Conservation (phyloP, 2,888 invertebrate genomes). For the Bombylius major region DNA sequence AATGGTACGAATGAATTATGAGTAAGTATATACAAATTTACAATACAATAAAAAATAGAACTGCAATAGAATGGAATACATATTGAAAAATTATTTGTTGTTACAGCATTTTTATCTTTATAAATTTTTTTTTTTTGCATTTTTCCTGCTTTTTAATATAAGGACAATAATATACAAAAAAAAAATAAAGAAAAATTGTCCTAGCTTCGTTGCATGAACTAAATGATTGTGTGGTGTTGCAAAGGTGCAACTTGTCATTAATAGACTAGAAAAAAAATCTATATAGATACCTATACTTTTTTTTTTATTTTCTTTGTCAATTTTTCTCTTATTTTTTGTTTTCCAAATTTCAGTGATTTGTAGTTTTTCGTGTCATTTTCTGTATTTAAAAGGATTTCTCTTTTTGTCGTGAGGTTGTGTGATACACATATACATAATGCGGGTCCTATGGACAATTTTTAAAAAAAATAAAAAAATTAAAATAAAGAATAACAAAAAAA, state of each 20-base stretch:
- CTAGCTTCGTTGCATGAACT: no score
- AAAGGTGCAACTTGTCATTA: slow-evolving; percentile 15
- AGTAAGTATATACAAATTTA: no score
- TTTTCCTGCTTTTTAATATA: no score
- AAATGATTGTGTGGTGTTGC: no score
- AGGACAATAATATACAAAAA: no score
- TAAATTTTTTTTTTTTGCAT: no score
- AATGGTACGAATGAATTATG: no score
- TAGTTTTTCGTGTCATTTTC: slow-evolving; percentile 7
- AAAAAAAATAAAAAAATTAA: not conserved
- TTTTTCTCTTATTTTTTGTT: not conserved
- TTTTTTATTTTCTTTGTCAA: not conserved
- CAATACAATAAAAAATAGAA: no score
- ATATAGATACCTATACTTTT: not conserved
- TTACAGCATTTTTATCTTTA: no score
- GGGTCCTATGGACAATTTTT: not conserved
- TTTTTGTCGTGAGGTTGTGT: not conserved
- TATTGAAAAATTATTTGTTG: no score
- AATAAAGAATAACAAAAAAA: not conserved
- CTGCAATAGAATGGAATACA: no score
- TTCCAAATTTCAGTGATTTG: slow-evolving; percentile 8
- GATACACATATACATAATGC: not conserved
- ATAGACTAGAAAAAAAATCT: not conserved
- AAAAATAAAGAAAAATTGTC: no score
- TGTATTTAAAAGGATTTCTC: not conserved